Conservation (phyloP, 2,113 vertebrate species). For the Phaetusa simplex region DNA sequence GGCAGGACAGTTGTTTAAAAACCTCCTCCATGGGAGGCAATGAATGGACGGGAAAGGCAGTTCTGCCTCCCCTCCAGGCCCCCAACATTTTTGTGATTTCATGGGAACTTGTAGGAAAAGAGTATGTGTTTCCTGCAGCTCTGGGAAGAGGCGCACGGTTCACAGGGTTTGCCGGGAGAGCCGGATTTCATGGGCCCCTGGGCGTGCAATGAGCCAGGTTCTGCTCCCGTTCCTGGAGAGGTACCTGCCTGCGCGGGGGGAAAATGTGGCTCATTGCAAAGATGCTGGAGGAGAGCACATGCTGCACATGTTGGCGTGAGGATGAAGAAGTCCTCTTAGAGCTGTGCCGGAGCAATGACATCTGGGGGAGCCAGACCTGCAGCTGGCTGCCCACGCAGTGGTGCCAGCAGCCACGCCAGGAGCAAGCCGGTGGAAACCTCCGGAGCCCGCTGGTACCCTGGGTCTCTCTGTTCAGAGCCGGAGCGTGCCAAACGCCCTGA, state of each 20-base stretch:
- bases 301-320: rapidly evolving
- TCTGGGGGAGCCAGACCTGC: not conserved
- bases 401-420: not conserved
- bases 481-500: rapidly evolving
- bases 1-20: not conserved
- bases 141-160: not conserved
- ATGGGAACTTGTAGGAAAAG: slow-evolving; percentile 26
- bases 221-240: not conserved
- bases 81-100: slow-evolving; percentile 45
- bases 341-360: rapidly evolving
- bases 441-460: not conserved
- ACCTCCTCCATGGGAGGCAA: not conserved
- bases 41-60: not conserved
- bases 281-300: not conserved
- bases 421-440: not conserved
- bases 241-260: not conserved
- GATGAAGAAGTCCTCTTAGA: not conserved
- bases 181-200: not conserved
- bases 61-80: not conserved
- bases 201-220: not conserved
- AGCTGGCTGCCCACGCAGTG: not conserved
- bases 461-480: not conserved
- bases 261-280: rapidly evolving
- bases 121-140: not conserved
- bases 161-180: not conserved